Percentiles rank a stretch among this genome's conserved stretches.
phyloP scores from a whole-genome alignment of 2,797 vertebrate genomes.

The Eospalax fontanierii region DNA sequence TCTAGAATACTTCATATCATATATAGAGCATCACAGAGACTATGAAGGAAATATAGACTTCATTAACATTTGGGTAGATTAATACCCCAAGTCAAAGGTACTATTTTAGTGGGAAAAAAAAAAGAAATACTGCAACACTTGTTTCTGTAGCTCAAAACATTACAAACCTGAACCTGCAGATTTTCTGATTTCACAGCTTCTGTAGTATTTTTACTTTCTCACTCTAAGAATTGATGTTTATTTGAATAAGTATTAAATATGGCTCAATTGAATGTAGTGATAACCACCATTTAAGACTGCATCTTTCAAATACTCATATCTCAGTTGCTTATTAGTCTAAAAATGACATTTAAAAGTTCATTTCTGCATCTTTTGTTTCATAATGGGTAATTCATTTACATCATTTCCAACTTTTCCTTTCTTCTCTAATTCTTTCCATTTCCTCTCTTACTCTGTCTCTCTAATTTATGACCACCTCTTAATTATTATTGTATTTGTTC shows the following conservation, averaged over 20 bases:
- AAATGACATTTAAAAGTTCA: too few relatives aligned
- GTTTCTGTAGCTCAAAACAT: constrained; percentile 17
- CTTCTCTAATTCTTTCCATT: too few relatives aligned
- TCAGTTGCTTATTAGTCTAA: not conserved
- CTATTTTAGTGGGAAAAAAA: not conserved
- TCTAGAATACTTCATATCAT: not conserved
- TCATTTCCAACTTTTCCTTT: too few relatives aligned
- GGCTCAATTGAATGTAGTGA: not conserved
- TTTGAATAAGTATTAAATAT: not conserved
- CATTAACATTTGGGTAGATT: not conserved
- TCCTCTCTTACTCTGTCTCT: too few relatives aligned
- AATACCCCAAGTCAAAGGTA: not conserved
- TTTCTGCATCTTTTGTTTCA: too few relatives aligned
- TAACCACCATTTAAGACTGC: not conserved
- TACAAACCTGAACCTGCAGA: not conserved
- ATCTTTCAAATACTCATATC: not conserved
- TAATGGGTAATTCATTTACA: too few relatives aligned
- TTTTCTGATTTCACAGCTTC: not conserved
- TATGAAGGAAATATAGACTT: constrained; percentile 3
- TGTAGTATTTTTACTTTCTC: not conserved
- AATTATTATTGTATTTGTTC: not conserved
- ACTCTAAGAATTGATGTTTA: not conserved
- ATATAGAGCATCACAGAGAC: not conserved
- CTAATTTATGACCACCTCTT: too few relatives aligned
- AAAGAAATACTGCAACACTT: constrained; percentile 1